Percentiles rank a stretch among this genome's conserved stretches.
phyloP scores from a whole-genome alignment of 2,113 vertebrate species.

The Megatriorchis doriae region DNA sequence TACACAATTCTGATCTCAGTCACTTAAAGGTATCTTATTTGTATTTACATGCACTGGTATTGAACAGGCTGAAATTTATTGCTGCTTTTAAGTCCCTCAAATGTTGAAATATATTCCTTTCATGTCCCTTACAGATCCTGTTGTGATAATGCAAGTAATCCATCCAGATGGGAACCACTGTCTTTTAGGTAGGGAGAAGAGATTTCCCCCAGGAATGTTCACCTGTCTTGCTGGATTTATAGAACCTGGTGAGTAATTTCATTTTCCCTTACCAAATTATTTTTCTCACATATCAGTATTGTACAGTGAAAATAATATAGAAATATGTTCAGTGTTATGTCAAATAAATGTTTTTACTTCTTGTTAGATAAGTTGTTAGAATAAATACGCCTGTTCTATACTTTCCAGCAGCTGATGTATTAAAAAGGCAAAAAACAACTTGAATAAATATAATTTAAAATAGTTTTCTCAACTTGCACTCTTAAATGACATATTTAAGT shows the following conservation, averaged over 20 bases:
- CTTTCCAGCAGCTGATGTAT: background rate
- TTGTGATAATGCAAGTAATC: conserved; percentile 96
- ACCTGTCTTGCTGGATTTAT: conserved; percentile 94
- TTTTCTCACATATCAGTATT: background rate
- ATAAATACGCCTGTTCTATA: background rate
- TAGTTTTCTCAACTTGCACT: background rate
- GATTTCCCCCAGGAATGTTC: conserved; percentile 86
- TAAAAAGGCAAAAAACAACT: background rate
- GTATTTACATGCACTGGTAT: background rate
- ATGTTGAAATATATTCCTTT: background rate
- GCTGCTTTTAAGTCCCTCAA: background rate
- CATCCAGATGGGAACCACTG: conserved; percentile 92
- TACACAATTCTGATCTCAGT: background rate
- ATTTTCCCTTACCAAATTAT: background rate
- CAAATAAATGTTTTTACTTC: background rate
- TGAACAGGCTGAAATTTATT: background rate
- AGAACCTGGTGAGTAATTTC: conserved; percentile 82
- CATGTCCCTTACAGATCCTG: conserved; percentile 79
- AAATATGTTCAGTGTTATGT: background rate
- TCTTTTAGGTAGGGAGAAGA: conserved; percentile 90
- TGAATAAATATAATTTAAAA: background rate
- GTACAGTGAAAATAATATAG: background rate
- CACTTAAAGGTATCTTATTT: background rate
- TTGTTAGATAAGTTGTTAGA: background rate
- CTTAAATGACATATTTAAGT: background rate